A percentile compares a stretch with the other conserved stretches of the same genome.
phyloP scores from a whole-genome alignment of 2,797 vertebrate genomes.

The Dromococcyx pavoninus region DNA sequence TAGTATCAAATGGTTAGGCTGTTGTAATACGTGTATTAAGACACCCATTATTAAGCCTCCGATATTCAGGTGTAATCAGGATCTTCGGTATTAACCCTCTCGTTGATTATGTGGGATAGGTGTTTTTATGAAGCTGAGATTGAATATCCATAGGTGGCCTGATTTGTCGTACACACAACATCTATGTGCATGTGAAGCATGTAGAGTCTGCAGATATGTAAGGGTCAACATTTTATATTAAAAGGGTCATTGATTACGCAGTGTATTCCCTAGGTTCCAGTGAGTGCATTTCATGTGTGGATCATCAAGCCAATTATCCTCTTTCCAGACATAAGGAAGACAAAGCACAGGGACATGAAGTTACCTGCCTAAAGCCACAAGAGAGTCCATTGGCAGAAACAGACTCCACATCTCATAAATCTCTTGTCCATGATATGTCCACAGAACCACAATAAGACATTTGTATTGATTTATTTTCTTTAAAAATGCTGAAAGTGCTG shows the following conservation, averaged over 20 bases:
- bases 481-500: not conserved
- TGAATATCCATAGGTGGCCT: rapidly evolving
- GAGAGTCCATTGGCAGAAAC: not conserved
- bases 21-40: rapidly evolving
- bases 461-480: not conserved
- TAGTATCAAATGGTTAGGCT: not conserved
- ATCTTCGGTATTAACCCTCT: not conserved
- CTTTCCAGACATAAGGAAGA: not conserved
- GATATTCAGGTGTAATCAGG: not conserved
- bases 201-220: not conserved
- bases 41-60: not conserved
- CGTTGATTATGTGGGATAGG: not conserved
- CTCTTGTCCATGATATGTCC: rapidly evolving
- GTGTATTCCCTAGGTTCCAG: not conserved
- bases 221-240: not conserved
- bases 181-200: not conserved
- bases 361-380: not conserved
- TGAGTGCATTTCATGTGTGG: not conserved
- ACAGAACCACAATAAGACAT: not conserved
- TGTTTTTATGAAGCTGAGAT: not conserved
- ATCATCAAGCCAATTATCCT: not conserved
- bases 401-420: not conserved
- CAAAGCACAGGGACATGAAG: not conserved
- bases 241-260: not conserved
- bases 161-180: rapidly evolving